Conservation (phyloP, 2,888 invertebrate species). For the Mechanitis messenoides region DNA sequence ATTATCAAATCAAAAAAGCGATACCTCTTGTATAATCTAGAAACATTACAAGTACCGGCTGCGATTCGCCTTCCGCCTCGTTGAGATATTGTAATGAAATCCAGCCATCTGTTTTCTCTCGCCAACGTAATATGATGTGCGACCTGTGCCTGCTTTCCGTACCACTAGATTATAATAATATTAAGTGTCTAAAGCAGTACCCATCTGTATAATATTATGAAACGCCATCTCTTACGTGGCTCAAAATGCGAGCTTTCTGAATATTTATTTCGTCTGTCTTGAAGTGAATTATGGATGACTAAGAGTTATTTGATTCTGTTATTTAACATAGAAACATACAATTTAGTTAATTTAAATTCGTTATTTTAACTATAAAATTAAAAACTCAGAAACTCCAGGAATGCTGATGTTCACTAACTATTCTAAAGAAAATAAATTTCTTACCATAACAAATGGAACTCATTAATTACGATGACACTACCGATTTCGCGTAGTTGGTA, state of each 20-base stretch:
- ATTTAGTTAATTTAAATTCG: constrained; percentile 14
- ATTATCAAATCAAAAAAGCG: constrained; percentile 44
- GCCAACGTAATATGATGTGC: constrained; percentile 57
- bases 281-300: neutral
- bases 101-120: constrained; percentile 71
- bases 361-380: constrained; percentile 11
- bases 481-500: constrained; percentile 21
- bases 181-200: constrained; percentile 21
- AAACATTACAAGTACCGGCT: constrained; percentile 56
- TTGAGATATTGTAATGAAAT: constrained; percentile 72
- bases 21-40: constrained; percentile 59
- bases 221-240: constrained; percentile 3
- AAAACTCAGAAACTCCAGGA: constrained; percentile 4
- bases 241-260: constrained; percentile 4
- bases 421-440: constrained; percentile 7
- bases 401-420: constrained; percentile 2
- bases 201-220: constrained; percentile 14
- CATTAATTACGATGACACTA: constrained; percentile 19
- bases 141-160: constrained; percentile 52
- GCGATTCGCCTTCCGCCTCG: constrained; percentile 60
- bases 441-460: constrained; percentile 15
- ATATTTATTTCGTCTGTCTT: constrained; percentile 3
- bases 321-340: constrained; percentile 1
- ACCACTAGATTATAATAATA: constrained; percentile 38
- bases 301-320: constrained; percentile 7